Percentiles rank a stretch among this genome's conserved stretches.
Conservation (phyloP, 2,888 invertebrate genomes). For the Stratiomys singularior region DNA sequence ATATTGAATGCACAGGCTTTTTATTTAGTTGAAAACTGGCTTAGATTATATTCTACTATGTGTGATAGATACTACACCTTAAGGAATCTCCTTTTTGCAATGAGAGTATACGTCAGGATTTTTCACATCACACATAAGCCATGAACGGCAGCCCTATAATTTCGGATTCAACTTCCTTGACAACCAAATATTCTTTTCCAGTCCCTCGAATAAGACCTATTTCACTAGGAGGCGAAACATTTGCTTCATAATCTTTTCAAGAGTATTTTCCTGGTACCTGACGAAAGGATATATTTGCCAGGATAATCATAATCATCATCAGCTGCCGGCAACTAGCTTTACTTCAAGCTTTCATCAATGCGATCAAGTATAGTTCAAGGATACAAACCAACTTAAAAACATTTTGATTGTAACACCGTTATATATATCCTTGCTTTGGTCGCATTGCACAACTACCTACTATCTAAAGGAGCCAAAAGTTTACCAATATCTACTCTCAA, state of each 20-base stretch:
- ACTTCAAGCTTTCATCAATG: neutral
- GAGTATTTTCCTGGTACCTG: constrained; percentile 5
- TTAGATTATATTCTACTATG: too few species aligned
- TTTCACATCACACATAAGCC: too few species aligned
- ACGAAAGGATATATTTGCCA: neutral
- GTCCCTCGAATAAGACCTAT: neutral
- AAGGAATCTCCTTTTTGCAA: too few species aligned
- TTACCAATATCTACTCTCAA: neutral
- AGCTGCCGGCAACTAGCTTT: neutral
- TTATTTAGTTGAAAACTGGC: too few species aligned
- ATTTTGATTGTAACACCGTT: neutral
- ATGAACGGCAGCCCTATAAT: neutral
- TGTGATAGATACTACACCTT: too few species aligned
- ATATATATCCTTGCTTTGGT: neutral
- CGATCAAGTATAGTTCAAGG: constrained; percentile 3
- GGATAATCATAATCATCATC: constrained; percentile 4
- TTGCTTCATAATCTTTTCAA: constrained; percentile 24
- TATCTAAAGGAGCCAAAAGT: neutral
- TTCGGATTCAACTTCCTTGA: too few species aligned
- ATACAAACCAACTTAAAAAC: neutral
- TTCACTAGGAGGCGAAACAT: neutral
- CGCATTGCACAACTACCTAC: neutral
- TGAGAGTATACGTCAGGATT: too few species aligned
- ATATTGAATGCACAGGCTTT: too few species aligned
- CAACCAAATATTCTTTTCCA: too few species aligned